Evolutionary conservation across 1,140 invertebrate species (phyloP).

Genomic region (Pectinophora gossypiella): DNA sequence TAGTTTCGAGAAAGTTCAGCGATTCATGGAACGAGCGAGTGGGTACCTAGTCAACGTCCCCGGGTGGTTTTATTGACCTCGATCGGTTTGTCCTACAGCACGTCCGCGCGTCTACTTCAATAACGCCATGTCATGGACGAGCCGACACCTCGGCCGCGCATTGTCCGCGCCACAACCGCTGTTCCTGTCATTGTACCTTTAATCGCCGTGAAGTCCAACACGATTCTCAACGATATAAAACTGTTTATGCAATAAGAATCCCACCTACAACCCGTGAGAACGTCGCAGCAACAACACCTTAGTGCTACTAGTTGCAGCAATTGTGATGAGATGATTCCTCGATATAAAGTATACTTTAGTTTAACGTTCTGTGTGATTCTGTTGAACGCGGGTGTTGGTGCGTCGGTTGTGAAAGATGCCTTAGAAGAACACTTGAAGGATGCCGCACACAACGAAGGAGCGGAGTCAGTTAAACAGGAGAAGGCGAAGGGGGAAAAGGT

Average conservation of each 20-base stretch:
- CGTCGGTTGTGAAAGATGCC: conserved; percentile 58
- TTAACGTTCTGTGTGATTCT: conserved; percentile 38
- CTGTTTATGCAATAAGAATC: conserved; percentile 32
- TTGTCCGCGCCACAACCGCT: conserved; percentile 56
- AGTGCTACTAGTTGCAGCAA: not conserved
- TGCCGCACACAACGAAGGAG: conserved; percentile 51
- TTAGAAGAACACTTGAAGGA: conserved; percentile 66
- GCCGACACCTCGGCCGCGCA: conserved; percentile 24
- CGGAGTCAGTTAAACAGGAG: conserved; percentile 55
- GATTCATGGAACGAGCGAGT: not conserved
- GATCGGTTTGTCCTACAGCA: conserved; percentile 26
- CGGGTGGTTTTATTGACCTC: conserved; percentile 43
- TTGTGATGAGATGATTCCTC: conserved; percentile 53
- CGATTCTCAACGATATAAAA: conserved; percentile 63
- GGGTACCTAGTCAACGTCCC: conserved; percentile 23
- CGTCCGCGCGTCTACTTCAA: conserved; percentile 32
- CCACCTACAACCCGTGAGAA: conserved; percentile 29
- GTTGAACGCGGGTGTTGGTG: conserved; percentile 30
- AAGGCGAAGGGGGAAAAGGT: conserved; percentile 66
- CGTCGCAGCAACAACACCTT: conserved; percentile 19
- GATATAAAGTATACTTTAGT: conserved; percentile 31
- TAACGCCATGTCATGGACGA: conserved; percentile 59
- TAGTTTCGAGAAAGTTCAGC: too few species aligned
- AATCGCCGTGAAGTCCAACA: conserved; percentile 65
- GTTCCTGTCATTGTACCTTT: conserved; percentile 72